These are phyloP conservation scores for Patella caerulea DNA, from an alignment of 2,888 invertebrate species.

Conservation along the genomic window DNA sequence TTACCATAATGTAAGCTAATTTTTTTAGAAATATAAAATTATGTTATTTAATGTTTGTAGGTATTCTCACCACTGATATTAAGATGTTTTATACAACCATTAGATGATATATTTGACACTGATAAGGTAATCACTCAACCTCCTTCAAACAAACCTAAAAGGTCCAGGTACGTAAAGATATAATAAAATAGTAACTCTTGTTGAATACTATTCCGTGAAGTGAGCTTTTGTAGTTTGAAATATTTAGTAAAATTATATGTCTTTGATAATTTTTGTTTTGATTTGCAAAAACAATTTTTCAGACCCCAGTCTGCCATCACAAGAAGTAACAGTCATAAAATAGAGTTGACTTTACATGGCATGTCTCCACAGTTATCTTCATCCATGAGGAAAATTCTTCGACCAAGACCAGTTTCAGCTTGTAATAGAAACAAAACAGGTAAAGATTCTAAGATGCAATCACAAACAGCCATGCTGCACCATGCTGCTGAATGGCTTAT, in stretches of 20 bases:
- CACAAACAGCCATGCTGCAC: constrained; percentile 30
- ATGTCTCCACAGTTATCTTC: constrained; percentile 51
- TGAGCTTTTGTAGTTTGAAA: too few relatives aligned
- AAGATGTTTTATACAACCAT: constrained; percentile 49
- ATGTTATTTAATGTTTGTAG: constrained; percentile 33
- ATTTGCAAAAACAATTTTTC: constrained; percentile 5
- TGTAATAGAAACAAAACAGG: background rate
- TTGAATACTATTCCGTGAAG: constrained; percentile 6
- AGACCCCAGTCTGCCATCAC: constrained; percentile 48
- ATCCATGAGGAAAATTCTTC: constrained; percentile 18
- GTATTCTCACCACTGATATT: constrained; percentile 45
- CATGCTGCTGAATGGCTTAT: background rate
- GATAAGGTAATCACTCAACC: constrained; percentile 15
- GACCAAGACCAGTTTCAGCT: constrained; percentile 2
- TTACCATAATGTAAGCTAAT: too few relatives aligned
- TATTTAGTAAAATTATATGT: too few relatives aligned
- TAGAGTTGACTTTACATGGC: constrained; percentile 46
- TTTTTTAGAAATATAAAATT: background rate
- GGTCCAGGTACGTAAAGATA: background rate
- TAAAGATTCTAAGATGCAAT: constrained; percentile 37
- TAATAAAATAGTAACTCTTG: constrained; percentile 8
- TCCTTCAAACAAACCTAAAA: background rate
- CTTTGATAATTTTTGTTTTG: too few relatives aligned
- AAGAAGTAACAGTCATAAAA: constrained; percentile 32
- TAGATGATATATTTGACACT: constrained; percentile 47